Base-by-base conservation (phyloP, 2,797 vertebrate genomes). In the Luscinia luscinia region DNA sequence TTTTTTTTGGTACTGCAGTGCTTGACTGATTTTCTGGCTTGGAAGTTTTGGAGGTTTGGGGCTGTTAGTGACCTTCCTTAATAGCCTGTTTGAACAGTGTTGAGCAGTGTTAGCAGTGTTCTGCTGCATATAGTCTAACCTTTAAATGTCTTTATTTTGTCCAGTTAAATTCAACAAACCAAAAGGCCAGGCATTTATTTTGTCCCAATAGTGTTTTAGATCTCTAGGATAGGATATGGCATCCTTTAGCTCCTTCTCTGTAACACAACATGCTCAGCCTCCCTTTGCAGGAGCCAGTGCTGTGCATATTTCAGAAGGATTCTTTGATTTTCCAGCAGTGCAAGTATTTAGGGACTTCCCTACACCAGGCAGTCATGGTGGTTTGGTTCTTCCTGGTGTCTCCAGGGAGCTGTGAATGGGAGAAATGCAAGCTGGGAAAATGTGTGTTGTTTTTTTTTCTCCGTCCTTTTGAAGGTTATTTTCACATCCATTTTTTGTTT, bases 371-470 rank as follows among this genome's bases (percentile, higher is more conserved):
- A 49, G 20, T 70, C 0, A 0, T 15, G 34, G 22, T 63, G n/a
- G 0, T 43, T 66, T 46, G 14, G 80, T 61, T 20, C 32, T 76
- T 66, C 57, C 63, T 9, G 6, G 17, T 3, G 0, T 40, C 66
- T 36, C 62, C 15, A 82, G 67, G 38, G 63, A 84, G 45, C 58
- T 68, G 48, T 22, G 36, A 82, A 36, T 9, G 3, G 34, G 21
- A 54, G 52, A 79, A 90, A 41, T 41, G 10, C 17, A 95, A 73
- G 18, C 32, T 55, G 24, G 48, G 30, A 9, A 78, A 48, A 12
- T 3, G 3, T 14, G 4, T 1, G 1, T 7, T 55, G 0, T 13
- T 48, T 40, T 26, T 19, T 20, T 18, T 3, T 0, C 3, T 73
- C 15, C 1, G 6, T 73, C 59, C 48, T 82, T 84, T 54, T 76